Evolutionary conservation across 2,113 vertebrate genomes (phyloP).

Genomic region (Mormoops blainvillei): DNA sequence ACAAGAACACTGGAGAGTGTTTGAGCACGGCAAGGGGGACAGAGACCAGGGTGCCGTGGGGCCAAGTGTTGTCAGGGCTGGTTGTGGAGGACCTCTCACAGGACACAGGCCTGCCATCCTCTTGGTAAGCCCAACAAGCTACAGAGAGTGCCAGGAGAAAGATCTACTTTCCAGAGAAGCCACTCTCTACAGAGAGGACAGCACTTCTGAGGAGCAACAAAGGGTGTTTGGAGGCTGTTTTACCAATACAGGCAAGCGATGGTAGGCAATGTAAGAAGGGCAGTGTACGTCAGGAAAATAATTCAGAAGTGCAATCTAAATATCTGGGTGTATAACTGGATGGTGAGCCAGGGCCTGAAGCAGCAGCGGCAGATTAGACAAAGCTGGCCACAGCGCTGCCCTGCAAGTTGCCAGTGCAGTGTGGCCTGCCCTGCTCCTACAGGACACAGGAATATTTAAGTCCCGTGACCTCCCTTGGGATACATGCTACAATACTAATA

Average conservation of each 20-base stretch:
- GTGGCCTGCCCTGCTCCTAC: neutral
- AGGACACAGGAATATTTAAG: neutral
- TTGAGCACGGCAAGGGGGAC: neutral
- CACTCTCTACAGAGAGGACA: neutral
- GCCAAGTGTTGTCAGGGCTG: neutral
- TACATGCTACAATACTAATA: neutral
- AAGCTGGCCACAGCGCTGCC: accelerated
- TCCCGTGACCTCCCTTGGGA: neutral
- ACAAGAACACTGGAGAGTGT: neutral
- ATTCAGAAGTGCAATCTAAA: neutral
- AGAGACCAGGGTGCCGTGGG: neutral
- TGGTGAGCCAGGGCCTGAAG: neutral
- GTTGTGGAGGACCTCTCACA: neutral
- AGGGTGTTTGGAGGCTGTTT: neutral
- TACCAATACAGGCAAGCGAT: neutral
- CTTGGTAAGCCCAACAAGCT: neutral
- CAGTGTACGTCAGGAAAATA: neutral
- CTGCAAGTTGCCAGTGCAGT: neutral
- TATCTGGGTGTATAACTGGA: neutral
- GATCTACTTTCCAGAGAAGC: neutral
- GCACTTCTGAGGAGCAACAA: neutral
- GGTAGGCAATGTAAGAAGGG: neutral
- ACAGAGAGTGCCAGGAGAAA: neutral
- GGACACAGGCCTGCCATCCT: neutral
- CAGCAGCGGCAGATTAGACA: neutral